Conservation (phyloP, 2,888 invertebrate species). For the Steinernema hermaphroditum region DNA sequence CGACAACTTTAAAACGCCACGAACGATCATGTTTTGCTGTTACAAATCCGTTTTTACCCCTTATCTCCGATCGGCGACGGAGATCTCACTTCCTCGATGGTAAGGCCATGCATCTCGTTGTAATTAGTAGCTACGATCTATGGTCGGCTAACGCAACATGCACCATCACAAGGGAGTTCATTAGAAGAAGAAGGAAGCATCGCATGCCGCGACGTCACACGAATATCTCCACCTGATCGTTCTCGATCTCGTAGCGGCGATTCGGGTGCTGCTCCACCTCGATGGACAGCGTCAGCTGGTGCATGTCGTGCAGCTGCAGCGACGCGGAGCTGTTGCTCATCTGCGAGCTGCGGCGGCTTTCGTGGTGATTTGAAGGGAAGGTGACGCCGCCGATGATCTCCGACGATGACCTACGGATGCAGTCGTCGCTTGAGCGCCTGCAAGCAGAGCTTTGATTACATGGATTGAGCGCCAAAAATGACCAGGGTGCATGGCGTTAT, state of each 20-base stretch:
- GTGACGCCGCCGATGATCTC: conserved; percentile 59
- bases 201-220: conserved; percentile 41
- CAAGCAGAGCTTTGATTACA: background rate
- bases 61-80: no score
- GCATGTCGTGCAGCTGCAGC: conserved; percentile 60
- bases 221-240: conserved; percentile 57
- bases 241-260: conserved; percentile 35
- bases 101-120: background rate
- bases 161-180: background rate
- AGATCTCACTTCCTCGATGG: background rate
- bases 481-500: no score
- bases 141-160: no score
- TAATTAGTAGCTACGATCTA: background rate
- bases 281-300: conserved; percentile 19
- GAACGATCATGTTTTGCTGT: no score
- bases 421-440: conserved; percentile 62
- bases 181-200: background rate
- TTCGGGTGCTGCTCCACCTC: background rate
- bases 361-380: conserved; percentile 47
- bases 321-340: conserved; percentile 66
- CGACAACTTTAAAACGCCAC: no score
- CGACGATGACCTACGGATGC: conserved; percentile 59
- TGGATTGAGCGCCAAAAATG: background rate
- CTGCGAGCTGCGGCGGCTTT: conserved; percentile 56
- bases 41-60: no score